Evolutionary conservation across 2,113 vertebrate genomes (phyloP).

Genomic region (Notiomystis cincta): DNA sequence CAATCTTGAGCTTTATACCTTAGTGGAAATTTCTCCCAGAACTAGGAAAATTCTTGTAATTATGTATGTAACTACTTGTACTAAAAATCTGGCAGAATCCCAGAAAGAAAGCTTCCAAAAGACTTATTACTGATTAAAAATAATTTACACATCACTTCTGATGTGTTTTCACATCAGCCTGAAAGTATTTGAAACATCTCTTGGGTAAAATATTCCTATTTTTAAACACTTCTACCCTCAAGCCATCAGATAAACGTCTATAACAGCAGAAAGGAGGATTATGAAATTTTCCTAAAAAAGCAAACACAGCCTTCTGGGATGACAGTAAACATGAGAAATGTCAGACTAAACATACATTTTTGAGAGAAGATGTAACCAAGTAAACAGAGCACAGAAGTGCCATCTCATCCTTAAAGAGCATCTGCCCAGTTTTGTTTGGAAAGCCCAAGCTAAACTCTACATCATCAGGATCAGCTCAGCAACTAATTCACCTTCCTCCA

Average conservation of each 20-base stretch:
- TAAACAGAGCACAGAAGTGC: not conserved
- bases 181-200: conserved; percentile 21
- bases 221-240: not conserved
- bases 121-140: not conserved
- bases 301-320: not conserved
- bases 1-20: not conserved
- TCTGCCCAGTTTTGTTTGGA: not conserved
- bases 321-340: conserved; percentile 32
- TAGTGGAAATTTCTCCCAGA: not conserved
- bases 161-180: not conserved
- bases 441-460: not conserved
- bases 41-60: not conserved
- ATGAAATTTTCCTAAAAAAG: conserved; percentile 38
- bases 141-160: not conserved
- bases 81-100: not conserved
- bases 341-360: conserved; percentile 63
- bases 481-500: not conserved
- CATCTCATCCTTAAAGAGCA: not conserved
- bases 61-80: not conserved
- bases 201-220: conserved; percentile 2
- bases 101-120: not conserved
- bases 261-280: not conserved
- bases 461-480: not conserved
- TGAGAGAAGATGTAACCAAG: conserved; percentile 36
- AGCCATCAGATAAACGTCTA: not conserved